Evolutionary conservation across 35 echinoderm and acorn worm genomes (phyloP).

Genomic region (Antedon bifida): DNA sequence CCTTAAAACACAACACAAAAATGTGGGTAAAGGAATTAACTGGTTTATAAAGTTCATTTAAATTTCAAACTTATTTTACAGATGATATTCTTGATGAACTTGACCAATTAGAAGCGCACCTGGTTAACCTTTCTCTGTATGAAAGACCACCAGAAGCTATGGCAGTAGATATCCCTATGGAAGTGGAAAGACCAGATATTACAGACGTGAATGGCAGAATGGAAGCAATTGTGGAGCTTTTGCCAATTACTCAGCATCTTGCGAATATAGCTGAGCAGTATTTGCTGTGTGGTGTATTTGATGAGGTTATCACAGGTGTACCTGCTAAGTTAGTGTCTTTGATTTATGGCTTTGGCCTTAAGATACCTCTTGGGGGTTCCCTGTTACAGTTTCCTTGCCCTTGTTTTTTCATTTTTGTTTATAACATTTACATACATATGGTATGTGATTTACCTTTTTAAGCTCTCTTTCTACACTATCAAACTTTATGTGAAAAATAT

Average conservation of each 20-base stretch:
- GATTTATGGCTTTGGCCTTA: background rate
- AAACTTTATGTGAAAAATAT: too few relatives aligned
- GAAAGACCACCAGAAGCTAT: background rate
- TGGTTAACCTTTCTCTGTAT: slow-evolving; percentile 10
- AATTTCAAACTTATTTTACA: background rate
- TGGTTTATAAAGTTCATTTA: too few relatives aligned
- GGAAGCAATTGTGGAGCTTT: too few relatives aligned
- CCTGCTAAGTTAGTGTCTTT: background rate
- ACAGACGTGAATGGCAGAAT: too few relatives aligned
- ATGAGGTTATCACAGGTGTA: background rate
- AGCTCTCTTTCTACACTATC: too few relatives aligned
- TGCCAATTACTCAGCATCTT: too few relatives aligned
- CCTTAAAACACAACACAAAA: too few relatives aligned
- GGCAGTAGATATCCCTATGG: slow-evolving; percentile 11
- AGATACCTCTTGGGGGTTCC: too few relatives aligned
- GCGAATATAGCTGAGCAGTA: slow-evolving; percentile 11
- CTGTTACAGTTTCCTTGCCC: too few relatives aligned
- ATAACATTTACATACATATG: too few relatives aligned
- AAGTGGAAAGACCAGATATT: background rate
- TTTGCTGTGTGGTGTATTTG: background rate
- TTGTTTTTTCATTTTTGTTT: too few relatives aligned
- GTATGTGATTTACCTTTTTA: background rate
- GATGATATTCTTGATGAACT: slow-evolving; percentile 22
- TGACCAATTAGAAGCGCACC: slow-evolving; percentile 3
- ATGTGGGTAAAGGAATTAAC: too few relatives aligned